phyloP scores from a whole-genome alignment of 2,888 invertebrate genomes.

The Plutella xylostella region DNA sequence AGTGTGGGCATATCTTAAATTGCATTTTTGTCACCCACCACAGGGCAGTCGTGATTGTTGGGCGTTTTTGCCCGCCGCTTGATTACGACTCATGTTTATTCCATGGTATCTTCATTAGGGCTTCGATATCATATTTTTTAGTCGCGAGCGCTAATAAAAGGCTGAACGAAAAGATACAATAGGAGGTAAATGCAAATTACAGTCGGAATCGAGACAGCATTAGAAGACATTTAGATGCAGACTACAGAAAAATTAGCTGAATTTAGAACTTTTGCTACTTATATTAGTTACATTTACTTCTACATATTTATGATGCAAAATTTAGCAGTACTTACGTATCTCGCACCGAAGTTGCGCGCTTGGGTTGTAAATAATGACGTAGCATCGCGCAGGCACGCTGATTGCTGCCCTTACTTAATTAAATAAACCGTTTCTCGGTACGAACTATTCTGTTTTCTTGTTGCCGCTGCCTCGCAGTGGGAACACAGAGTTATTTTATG shows the following conservation, averaged over 20 bases:
- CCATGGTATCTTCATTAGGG: slow-evolving; percentile 54
- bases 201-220: no score
- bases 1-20: slow-evolving; percentile 56
- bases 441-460: slow-evolving; percentile 12
- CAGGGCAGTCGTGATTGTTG: slow-evolving; percentile 31
- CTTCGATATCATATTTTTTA: slow-evolving; percentile 24
- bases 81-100: slow-evolving; percentile 49
- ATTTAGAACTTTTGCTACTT: no score
- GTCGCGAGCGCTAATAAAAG: slow-evolving; percentile 22
- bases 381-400: slow-evolving; percentile 8
- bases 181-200: slow-evolving; percentile 16
- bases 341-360: no score
- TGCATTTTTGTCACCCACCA: slow-evolving; percentile 65
- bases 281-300: no score
- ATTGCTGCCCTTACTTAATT: slow-evolving; percentile 41
- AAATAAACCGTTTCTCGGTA: slow-evolving; percentile 55
- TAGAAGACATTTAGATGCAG: no score
- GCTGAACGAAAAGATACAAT: slow-evolving; percentile 1
- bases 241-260: no score
- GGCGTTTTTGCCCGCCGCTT: slow-evolving; percentile 33
- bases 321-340: no score
- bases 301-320: no score
- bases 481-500: slow-evolving; percentile 3
- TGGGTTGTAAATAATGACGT: slow-evolving; percentile 4
- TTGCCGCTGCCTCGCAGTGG: neutral